A percentile compares a stretch with the other conserved stretches of the same genome.
phyloP scores from a whole-genome alignment of 2,113 vertebrate species.

The Cebus imitator region DNA sequence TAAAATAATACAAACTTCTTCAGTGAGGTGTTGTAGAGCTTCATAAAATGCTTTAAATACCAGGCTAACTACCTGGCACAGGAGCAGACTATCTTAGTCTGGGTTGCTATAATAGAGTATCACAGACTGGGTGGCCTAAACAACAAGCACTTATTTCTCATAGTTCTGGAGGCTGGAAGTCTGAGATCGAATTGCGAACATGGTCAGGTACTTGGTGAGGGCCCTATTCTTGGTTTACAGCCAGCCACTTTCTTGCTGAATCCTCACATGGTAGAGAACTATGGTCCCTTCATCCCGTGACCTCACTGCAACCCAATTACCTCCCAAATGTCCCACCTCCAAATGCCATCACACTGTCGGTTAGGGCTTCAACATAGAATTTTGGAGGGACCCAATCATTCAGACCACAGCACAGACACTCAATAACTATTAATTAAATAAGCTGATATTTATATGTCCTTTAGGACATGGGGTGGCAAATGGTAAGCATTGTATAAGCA shows the following conservation, averaged over 20 bases:
- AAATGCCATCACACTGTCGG: not conserved
- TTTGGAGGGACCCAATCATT: not conserved
- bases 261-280: not conserved
- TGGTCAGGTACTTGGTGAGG: not conserved
- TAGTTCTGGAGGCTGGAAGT: not conserved
- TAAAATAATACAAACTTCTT: not conserved
- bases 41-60: not conserved
- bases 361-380: not conserved
- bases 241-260: not conserved
- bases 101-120: not conserved
- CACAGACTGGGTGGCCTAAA: not conserved
- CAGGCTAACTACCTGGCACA: not conserved
- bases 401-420: not conserved
- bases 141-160: not conserved
- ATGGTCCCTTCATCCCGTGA: not conserved
- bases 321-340: not conserved
- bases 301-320: not conserved
- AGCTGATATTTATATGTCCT: not conserved
- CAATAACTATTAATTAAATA: not conserved
- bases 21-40: not conserved
- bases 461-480: not conserved
- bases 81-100: not conserved
- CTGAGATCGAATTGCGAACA: not conserved
- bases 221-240: not conserved
- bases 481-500: not conserved